These are phyloP conservation scores for Porites rus DNA, from an alignment of 92 coral and sea anemone genomes.

Conservation along the genomic window DNA sequence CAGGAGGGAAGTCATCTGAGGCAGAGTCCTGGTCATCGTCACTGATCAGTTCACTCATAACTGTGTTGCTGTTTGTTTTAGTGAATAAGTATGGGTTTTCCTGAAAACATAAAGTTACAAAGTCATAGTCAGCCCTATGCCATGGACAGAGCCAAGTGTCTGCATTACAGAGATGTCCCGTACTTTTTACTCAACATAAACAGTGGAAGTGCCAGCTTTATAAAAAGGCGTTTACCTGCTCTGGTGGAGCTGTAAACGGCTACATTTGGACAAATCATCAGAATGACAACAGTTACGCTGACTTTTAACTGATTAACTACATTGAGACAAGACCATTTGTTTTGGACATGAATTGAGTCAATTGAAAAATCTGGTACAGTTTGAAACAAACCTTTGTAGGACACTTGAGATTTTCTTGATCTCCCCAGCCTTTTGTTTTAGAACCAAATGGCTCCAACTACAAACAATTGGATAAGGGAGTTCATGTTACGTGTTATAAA, in stretches of 20 bases:
- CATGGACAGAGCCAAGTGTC: too few species aligned
- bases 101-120: constrained; percentile 28
- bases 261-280: too few species aligned
- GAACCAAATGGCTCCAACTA: constrained; percentile 80
- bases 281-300: too few species aligned
- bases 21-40: constrained; percentile 39
- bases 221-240: too few species aligned
- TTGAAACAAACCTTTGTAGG: constrained; percentile 60
- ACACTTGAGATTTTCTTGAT: constrained; percentile 62
- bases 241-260: too few species aligned
- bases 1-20: constrained; percentile 60
- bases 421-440: constrained; percentile 69
- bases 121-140: too few species aligned
- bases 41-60: constrained; percentile 13
- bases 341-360: not conserved
- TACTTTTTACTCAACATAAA: too few species aligned
- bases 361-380: not conserved
- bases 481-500: not conserved
- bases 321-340: not conserved
- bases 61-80: constrained; percentile 66
- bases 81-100: constrained; percentile 61
- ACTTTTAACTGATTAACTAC: not conserved
- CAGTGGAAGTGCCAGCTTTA: too few species aligned
- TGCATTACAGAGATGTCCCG: too few species aligned
- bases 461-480: not conserved